These are phyloP conservation scores for Hydractinia echinata DNA, from an alignment of 30 jellyfish, hydroid and myxozoan species.

Conservation along the genomic window DNA sequence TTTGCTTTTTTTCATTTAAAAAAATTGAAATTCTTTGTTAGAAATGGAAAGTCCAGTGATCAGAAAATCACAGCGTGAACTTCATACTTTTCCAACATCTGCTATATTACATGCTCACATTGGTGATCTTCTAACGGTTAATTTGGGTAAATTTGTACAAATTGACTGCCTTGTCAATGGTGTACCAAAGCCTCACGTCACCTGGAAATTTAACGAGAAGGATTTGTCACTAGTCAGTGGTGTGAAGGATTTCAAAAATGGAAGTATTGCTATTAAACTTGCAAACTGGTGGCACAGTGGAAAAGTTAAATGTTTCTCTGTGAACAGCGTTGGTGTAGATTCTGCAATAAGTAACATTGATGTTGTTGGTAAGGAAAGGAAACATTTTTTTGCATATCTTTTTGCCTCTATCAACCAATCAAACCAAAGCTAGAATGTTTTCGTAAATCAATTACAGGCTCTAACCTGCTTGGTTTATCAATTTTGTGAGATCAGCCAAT, in stretches of 20 bases:
- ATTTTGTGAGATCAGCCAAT: too few species aligned
- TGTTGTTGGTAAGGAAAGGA: slow-evolving; percentile 41
- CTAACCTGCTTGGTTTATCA: too few species aligned
- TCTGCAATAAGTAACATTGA: slow-evolving; percentile 23
- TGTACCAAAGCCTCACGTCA: slow-evolving; percentile 56
- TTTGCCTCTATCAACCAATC: too few species aligned
- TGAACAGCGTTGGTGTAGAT: slow-evolving; percentile 65
- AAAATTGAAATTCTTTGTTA: slow-evolving; percentile 2
- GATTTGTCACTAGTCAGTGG: slow-evolving; percentile 25
- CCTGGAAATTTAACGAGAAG: slow-evolving; percentile 58
- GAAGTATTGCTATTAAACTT: slow-evolving; percentile 40
- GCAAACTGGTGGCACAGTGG: slow-evolving; percentile 53
- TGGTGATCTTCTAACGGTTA: slow-evolving; percentile 54
- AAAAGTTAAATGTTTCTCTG: slow-evolving; percentile 42
- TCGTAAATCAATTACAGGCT: too few species aligned
- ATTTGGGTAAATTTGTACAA: slow-evolving; percentile 52
- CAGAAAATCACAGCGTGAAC: slow-evolving; percentile 28
- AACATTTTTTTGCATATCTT: too few species aligned
- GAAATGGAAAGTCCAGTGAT: slow-evolving; percentile 55
- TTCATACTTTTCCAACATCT: slow-evolving; percentile 8
- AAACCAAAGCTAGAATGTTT: too few species aligned
- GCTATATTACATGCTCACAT: slow-evolving; percentile 8
- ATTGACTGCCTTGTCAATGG: slow-evolving; percentile 64
- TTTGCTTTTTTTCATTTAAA: too few species aligned
- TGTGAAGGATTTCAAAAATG: slow-evolving; percentile 34